Evolutionary conservation across 2,888 invertebrate genomes (phyloP).

Genomic region (Tenodera sinensis): DNA sequence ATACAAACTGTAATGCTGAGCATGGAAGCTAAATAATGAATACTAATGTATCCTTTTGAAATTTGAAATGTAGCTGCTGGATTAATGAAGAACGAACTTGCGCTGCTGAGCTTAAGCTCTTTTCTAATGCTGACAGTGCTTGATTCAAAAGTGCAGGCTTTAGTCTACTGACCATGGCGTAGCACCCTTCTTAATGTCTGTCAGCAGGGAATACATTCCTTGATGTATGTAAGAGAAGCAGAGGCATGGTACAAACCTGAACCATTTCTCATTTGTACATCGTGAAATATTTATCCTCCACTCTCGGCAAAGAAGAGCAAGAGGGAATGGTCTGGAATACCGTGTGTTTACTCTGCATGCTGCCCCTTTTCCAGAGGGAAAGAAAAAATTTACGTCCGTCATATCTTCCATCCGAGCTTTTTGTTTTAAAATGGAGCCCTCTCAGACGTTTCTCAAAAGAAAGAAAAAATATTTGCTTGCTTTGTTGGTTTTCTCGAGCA

Average conservation of each 20-base stretch:
- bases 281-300: slow-evolving; percentile 5
- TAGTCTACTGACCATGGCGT: neutral
- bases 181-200: neutral
- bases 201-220: neutral
- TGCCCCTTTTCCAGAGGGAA: neutral
- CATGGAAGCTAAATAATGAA: neutral
- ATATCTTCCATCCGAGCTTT: neutral
- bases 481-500: too few relatives aligned
- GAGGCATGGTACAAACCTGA: neutral
- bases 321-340: neutral
- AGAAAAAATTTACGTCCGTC: neutral
- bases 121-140: neutral
- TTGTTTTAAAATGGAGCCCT: neutral
- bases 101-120: too few relatives aligned
- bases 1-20: too few relatives aligned
- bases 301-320: neutral
- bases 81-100: too few relatives aligned
- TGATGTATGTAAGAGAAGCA: neutral
- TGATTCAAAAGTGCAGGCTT: neutral
- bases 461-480: neutral
- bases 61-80: neutral
- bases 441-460: neutral
- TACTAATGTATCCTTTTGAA: neutral
- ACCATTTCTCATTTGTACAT: neutral
- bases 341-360: neutral